Evolutionary conservation across 2,113 vertebrate species (phyloP).

Genomic region (Aspidoscelis tigris): DNA sequence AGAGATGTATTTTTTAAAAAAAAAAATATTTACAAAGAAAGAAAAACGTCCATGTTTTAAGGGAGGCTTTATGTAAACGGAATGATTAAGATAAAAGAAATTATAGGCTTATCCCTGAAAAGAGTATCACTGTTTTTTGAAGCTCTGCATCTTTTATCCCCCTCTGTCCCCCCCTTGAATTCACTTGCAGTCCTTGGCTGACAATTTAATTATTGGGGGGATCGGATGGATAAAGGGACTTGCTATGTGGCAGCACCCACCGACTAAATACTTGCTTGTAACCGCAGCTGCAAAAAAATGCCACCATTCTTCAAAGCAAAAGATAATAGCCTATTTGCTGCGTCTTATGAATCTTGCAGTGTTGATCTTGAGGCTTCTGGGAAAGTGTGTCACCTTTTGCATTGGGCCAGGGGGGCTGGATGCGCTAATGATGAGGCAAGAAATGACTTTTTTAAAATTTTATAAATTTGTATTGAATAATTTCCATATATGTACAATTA

Average conservation of each 20-base stretch:
- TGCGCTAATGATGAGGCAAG: no score
- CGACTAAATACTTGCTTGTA: conserved; percentile 75
- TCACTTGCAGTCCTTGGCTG: conserved; percentile 74
- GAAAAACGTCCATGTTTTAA: conserved; percentile 42
- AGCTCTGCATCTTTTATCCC: conserved; percentile 30
- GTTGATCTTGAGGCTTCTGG: conserved; percentile 14
- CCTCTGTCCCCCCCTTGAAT: conserved; percentile 58
- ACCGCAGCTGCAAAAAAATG: conserved; percentile 79
- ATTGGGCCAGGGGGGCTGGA: not conserved
- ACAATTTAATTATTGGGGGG: conserved; percentile 87
- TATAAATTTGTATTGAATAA: no score
- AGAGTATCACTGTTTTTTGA: conserved; percentile 78
- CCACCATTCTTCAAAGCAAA: conserved; percentile 47
- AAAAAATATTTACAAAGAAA: not conserved
- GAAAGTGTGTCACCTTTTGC: not conserved
- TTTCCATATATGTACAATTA: no score
- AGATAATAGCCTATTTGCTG: conserved; percentile 56
- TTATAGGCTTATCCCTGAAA: conserved; percentile 80
- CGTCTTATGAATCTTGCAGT: conserved; percentile 12
- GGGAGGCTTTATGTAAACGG: conserved; percentile 74
- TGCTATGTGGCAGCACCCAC: conserved; percentile 78
- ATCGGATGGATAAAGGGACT: conserved; percentile 81
- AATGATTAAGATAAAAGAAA: conserved; percentile 80
- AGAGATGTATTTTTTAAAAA: conserved; percentile 16
- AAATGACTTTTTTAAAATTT: no score